Conservation (phyloP, 2,888 invertebrate species). For the Drosophila formosana region DNA sequence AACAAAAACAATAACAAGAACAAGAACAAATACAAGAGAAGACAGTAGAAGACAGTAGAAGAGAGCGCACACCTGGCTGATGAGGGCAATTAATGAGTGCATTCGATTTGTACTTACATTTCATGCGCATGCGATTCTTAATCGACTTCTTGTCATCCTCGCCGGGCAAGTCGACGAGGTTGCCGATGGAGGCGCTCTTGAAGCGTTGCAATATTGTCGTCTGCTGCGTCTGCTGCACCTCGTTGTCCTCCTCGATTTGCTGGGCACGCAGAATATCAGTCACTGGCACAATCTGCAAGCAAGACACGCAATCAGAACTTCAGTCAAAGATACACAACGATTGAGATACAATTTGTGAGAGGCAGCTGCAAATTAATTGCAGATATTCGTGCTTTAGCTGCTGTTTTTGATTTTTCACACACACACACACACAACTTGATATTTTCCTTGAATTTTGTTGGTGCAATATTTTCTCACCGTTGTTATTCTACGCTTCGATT, state of each 20-base stretch:
- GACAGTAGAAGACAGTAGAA: too few relatives aligned
- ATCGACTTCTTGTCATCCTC: slow-evolving; percentile 84
- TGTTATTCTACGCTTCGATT: slow-evolving; percentile 55
- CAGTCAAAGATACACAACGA: slow-evolving; percentile 7
- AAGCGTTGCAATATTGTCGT: slow-evolving; percentile 74
- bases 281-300: slow-evolving; percentile 83
- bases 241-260: slow-evolving; percentile 80
- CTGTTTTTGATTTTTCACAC: background rate
- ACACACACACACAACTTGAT: background rate
- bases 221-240: slow-evolving; percentile 70
- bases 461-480: slow-evolving; percentile 52
- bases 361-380: slow-evolving; percentile 67
- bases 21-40: background rate
- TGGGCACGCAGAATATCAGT: slow-evolving; percentile 82
- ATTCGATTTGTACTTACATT: slow-evolving; percentile 71
- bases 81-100: background rate
- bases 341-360: slow-evolving; percentile 5
- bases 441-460: slow-evolving; percentile 11
- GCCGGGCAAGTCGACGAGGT: slow-evolving; percentile 79
- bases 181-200: slow-evolving; percentile 83
- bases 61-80: background rate
- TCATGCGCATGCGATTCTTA: slow-evolving; percentile 79
- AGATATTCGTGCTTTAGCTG: slow-evolving; percentile 51
- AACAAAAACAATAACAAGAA: background rate
- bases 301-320: slow-evolving; percentile 28